These are phyloP conservation scores for Lordiphosa mommai DNA, from an alignment of 1,140 invertebrate species.

Conservation along the genomic window DNA sequence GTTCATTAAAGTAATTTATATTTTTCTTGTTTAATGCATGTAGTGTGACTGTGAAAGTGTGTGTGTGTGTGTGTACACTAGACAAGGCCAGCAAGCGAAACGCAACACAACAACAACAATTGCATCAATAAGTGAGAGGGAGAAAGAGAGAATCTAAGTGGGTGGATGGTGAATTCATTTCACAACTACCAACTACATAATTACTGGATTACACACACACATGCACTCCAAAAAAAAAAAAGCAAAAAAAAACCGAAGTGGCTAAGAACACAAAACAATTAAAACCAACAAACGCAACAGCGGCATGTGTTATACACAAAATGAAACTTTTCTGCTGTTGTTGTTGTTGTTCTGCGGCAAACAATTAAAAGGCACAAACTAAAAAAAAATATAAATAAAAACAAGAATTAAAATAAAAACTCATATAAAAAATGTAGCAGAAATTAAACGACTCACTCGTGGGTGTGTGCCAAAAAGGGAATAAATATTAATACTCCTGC, in stretches of 20 bases:
- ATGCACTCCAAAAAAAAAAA: conserved; percentile 19
- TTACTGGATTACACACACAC: conserved; percentile 70
- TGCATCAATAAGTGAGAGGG: neutral
- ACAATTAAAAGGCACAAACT: conserved; percentile 69
- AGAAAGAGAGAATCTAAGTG: neutral
- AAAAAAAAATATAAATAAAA: conserved; percentile 46
- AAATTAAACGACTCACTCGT: conserved; percentile 45
- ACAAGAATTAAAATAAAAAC: conserved; percentile 66
- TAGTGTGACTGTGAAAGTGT: too few species aligned
- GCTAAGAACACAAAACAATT: conserved; percentile 77
- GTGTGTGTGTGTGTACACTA: too few species aligned
- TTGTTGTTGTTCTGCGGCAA: conserved; percentile 37
- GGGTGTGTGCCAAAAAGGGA: neutral
- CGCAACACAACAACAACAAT: conserved; percentile 1
- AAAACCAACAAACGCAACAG: conserved; percentile 67
- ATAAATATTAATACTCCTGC: too few species aligned
- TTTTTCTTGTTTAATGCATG: conserved; percentile 59
- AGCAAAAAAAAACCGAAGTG: conserved; percentile 70
- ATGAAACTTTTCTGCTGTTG: conserved; percentile 63
- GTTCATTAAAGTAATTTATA: conserved; percentile 78
- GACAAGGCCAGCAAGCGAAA: conserved; percentile 28
- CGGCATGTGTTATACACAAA: conserved; percentile 53
- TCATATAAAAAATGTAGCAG: conserved; percentile 40
- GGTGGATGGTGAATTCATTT: conserved; percentile 32
- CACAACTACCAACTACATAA: conserved; percentile 61